Conservation (phyloP, 2,797 vertebrate genomes). For the Lacerta viridis region DNA sequence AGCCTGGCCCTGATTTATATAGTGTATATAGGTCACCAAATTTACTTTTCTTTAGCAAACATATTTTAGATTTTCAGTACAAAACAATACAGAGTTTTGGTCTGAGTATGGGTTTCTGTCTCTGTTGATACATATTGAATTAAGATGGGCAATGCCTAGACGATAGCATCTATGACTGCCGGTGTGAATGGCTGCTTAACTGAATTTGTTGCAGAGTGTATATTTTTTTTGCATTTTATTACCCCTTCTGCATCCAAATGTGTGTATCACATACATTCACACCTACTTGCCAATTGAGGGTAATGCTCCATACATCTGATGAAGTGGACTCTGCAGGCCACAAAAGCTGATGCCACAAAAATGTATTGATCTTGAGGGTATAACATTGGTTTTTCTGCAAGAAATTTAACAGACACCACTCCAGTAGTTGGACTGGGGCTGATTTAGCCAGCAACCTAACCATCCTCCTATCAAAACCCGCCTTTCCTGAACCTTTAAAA, state of each 20-base stretch:
- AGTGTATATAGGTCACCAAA: not conserved
- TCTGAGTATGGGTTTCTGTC: not conserved
- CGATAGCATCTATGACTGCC: not conserved
- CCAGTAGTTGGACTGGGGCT: not conserved
- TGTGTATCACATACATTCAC: not conserved
- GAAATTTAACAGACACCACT: not conserved
- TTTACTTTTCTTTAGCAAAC: not conserved
- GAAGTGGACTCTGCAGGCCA: not conserved
- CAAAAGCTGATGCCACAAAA: not conserved
- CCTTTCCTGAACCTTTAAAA: not conserved
- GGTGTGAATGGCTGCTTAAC: not conserved
- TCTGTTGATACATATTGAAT: not conserved
- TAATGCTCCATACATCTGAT: not conserved
- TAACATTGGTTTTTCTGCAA: not conserved
- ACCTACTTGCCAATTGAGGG: not conserved
- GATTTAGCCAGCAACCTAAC: not conserved
- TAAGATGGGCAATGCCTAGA: not conserved
- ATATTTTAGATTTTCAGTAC: not conserved
- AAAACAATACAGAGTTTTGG: not conserved
- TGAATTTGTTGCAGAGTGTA: not conserved
- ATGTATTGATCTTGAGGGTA: not conserved
- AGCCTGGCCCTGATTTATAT: too few species aligned
- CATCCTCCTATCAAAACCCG: not conserved
- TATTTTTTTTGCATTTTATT: not conserved
- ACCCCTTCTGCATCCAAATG: not conserved